Evolutionary conservation across 2,113 vertebrate genomes (phyloP).

Genomic region (Coreoperca whiteheadi): DNA sequence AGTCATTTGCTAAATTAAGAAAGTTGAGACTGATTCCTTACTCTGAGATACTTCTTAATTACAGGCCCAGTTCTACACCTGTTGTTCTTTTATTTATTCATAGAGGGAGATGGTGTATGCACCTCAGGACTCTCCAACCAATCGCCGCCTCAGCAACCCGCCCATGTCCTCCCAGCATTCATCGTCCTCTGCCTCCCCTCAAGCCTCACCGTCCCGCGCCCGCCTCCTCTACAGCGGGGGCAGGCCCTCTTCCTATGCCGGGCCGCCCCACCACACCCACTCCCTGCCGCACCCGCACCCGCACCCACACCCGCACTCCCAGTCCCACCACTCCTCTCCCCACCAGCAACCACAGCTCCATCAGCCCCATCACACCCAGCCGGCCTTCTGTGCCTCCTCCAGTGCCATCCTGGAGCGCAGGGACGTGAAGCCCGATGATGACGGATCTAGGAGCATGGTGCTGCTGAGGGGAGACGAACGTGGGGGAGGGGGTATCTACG

Average conservation of each 20-base stretch:
- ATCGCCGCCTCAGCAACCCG: conserved; percentile 91
- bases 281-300: conserved; percentile 68
- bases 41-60: background rate
- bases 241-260: conserved; percentile 93
- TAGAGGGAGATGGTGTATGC: conserved; percentile 97
- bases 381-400: conserved; percentile 91
- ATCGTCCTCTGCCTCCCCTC: conserved; percentile 85
- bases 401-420: conserved; percentile 97
- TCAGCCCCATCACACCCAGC: conserved; percentile 79
- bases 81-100: background rate
- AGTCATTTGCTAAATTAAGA: background rate
- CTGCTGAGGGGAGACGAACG: conserved; percentile 91
- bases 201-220: conserved; percentile 92
- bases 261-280: conserved; percentile 83
- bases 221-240: conserved; percentile 92
- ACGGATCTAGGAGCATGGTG: conserved; percentile 90
- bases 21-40: background rate
- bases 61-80: background rate
- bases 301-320: conserved; percentile 72
- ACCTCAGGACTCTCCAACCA: conserved; percentile 93
- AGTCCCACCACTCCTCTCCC: conserved; percentile 81
- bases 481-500: conserved; percentile 86
- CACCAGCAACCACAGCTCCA: conserved; percentile 76
- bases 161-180: conserved; percentile 87
- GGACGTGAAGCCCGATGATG: conserved; percentile 96